Base-by-base conservation (phyloP, 2,888 invertebrate species). In the Platycheirus rosarum region DNA sequence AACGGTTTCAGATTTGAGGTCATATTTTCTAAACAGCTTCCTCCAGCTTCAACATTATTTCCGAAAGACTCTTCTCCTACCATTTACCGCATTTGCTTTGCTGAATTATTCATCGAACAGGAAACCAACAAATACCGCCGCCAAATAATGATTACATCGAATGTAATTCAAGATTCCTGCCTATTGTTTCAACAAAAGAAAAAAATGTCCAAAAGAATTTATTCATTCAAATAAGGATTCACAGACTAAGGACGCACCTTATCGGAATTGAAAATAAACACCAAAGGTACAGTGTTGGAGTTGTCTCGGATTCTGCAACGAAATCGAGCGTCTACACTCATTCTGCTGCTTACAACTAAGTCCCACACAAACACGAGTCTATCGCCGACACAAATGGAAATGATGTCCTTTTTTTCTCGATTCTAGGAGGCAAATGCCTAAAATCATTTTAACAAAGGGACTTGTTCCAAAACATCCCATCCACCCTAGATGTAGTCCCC, bases 401-500 rank as follows among this genome's bases (percentile, higher is more conserved):
- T 71, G 77, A 73, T 77, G 82, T 82, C 82, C 82, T 77, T 77
- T 82, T 76, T 66, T 71, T 66, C 77, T 73, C 62, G 42, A 23
- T 11, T 2, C 14, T n/a, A n/a, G n/a, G n/a, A 60, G 37, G 62
- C 23, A 82, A 76, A 82, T 82, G 82, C 82, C 82, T 63, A 76
- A 82, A 76, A 62, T 76, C 71, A 76, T 68, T 82, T 73, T 68
- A 77, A 82, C 82, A 82, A 82, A 62, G 63, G 82, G 37, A 73
- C 71, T 77, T 70, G 73, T 70, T 60, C 29, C 49, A 23, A 49
- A 78, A 46, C 49, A 44, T 18, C 9, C n/a, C 7, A 23, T 13
- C 48, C 9, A 8, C 4, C 11, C 9, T 1, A 44, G 16, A 2
- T 4, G 9, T 16, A 16, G 20, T 2, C n/a, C 26, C 5, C 4